A percentile compares a stretch with the other conserved stretches of the same genome.
phyloP scores from a whole-genome alignment of 2,888 invertebrate species.

The Arge pagana region DNA sequence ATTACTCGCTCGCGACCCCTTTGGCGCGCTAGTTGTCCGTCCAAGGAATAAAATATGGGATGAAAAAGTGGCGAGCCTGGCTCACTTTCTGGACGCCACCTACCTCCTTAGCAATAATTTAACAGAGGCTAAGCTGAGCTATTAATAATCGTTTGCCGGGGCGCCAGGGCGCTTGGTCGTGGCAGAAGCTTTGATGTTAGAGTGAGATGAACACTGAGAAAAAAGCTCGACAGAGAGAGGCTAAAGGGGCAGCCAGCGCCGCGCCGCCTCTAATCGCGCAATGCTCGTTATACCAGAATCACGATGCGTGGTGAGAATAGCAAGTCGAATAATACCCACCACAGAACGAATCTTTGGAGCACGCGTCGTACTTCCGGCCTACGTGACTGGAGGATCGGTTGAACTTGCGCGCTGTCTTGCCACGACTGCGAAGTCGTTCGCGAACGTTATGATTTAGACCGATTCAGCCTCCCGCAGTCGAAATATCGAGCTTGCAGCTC shows the following conservation, averaged over 20 bases:
- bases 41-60: too few relatives aligned
- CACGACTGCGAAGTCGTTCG: too few relatives aligned
- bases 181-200: constrained; percentile 5
- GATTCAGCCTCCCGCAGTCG: too few relatives aligned
- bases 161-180: constrained; percentile 13
- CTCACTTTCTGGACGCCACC: too few relatives aligned
- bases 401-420: constrained; percentile 5
- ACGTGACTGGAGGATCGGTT: constrained; percentile 6
- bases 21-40: too few relatives aligned
- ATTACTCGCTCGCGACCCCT: too few relatives aligned
- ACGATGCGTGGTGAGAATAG: constrained; percentile 32
- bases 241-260: too few relatives aligned
- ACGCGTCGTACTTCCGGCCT: constrained; percentile 18
- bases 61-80: too few relatives aligned
- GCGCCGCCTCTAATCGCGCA: constrained; percentile 20
- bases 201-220: neutral
- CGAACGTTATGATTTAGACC: neutral
- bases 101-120: constrained; percentile 42
- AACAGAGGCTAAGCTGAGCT: constrained; percentile 36
- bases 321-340: too few relatives aligned
- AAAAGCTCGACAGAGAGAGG: neutral
- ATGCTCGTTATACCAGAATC: constrained; percentile 36
- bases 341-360: constrained; percentile 13
- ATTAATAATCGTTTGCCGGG: constrained; percentile 40
- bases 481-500: too few relatives aligned